phyloP scores from a whole-genome alignment of 2,113 vertebrate genomes.

The Sinocyclocheilus anophthalmus region DNA sequence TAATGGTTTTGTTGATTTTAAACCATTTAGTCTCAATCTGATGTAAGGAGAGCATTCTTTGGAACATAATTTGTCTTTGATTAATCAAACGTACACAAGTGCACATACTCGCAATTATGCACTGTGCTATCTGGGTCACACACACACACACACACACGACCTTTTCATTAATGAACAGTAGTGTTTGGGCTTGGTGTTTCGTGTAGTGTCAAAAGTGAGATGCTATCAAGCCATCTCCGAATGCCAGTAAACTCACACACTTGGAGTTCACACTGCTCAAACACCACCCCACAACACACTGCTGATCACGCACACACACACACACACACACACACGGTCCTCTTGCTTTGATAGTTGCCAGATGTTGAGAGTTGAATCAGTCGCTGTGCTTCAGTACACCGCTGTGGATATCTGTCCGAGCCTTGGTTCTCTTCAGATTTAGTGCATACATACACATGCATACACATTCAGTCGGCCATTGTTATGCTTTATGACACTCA shows the following conservation, averaged over 20 bases:
- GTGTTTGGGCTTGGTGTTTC: slow-evolving; percentile 39
- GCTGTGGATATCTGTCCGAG: slow-evolving; percentile 32
- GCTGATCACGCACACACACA: slow-evolving; percentile 19
- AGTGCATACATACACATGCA: slow-evolving; percentile 30
- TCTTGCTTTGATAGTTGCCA: slow-evolving; percentile 56
- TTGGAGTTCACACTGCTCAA: slow-evolving; percentile 38
- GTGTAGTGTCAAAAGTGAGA: slow-evolving; percentile 36
- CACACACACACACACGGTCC: slow-evolving; percentile 44
- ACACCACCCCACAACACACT: slow-evolving; percentile 41
- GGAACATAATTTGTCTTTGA: slow-evolving; percentile 39
- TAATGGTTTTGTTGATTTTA: slow-evolving; percentile 52
- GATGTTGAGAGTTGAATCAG: slow-evolving; percentile 51
- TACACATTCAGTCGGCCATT: slow-evolving; percentile 41
- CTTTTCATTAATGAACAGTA: slow-evolving; percentile 46
- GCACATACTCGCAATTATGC: slow-evolving; percentile 3
- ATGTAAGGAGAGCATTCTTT: slow-evolving; percentile 41
- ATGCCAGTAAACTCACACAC: slow-evolving; percentile 42
- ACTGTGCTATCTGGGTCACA: slow-evolving; percentile 9
- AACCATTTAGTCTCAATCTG: slow-evolving; percentile 47
- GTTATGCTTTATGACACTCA: neutral
- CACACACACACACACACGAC: slow-evolving; percentile 39
- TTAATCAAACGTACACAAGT: slow-evolving; percentile 34
- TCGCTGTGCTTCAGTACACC: slow-evolving; percentile 36
- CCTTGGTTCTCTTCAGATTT: neutral
- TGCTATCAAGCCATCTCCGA: slow-evolving; percentile 44